Base-by-base conservation (phyloP, 2,113 vertebrate species). In the Chamaea fasciata region DNA sequence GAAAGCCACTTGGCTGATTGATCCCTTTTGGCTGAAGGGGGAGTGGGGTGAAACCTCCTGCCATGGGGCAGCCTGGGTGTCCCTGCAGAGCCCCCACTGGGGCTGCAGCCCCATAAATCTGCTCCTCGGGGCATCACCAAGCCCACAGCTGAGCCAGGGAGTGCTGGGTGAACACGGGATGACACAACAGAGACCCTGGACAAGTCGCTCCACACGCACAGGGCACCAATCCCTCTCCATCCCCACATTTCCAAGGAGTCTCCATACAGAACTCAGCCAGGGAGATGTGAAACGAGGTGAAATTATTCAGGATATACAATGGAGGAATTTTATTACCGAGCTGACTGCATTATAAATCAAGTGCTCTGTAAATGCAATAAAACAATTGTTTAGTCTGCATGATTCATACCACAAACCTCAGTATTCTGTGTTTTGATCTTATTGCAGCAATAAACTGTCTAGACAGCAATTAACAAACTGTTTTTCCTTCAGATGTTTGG, bases 371-470 rank as follows among this genome's bases (percentile, higher is more conserved):
- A 98, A 98, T 98, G 98, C 97, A 98, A 97, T 98, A 98, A 98
- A 98, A 98, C 98, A 98, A 98, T 98, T 98, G 98, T 99, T 99
- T 99, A 98, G 98, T 98, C 98, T 99, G 98, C 99, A 97, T 95
- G 98, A 98, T 98, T 98, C 98, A 98, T 97, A 98, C 98, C 98
- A 98, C 98, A 98, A 98, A 98, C 98, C 98, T 98, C 95, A 95
- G 98, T 97, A 98, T 99, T 99, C 98, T 98, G 98, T 98, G 98
- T 98, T 98, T 98, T 98, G 97, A 98, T 99, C 98, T 99, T 99
- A 99, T 99, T 99, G 99, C 98, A 95, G 98, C 98, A 98, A 99
- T 99, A 99, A 99, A 99, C 96, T 98, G 99, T 99, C 99, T 99
- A 99, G 99, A 99, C 99, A 98, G 98, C 98, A 98, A 98, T 99